Evolutionary conservation across 2,113 vertebrate species (phyloP).

Genomic region (Anhinga rufa): DNA sequence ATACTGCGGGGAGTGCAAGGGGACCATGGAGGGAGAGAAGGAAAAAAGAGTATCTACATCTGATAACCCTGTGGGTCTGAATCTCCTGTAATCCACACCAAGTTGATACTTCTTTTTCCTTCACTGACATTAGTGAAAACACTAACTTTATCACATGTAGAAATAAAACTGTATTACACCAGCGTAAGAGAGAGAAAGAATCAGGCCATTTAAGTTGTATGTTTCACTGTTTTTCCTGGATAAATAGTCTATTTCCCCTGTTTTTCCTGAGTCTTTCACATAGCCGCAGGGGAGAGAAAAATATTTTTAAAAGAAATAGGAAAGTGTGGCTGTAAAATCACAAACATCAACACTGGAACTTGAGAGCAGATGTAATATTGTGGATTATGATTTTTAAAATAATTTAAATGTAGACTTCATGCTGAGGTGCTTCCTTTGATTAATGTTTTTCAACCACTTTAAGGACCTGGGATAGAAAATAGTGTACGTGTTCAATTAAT

Average conservation of each 20-base stretch:
- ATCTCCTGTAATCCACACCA: not conserved
- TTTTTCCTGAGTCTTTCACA: not conserved
- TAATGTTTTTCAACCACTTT: not conserved
- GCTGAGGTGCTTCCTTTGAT: not conserved
- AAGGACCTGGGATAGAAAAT: not conserved
- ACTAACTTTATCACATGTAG: not conserved
- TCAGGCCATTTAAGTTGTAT: not conserved
- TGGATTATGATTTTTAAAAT: not conserved
- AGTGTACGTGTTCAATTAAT: not conserved
- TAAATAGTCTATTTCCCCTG: not conserved
- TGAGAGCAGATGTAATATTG: not conserved
- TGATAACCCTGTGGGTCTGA: not conserved
- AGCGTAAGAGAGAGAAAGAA: not conserved
- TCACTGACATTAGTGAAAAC: not conserved
- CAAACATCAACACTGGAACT: not conserved
- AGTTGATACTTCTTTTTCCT: not conserved
- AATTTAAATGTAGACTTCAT: not conserved
- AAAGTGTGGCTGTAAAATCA: slow-evolving; percentile 30
- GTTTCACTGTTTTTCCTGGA: slow-evolving; percentile 6
- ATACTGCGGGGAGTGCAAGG: not conserved
- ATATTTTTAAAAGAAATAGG: slow-evolving; percentile 17
- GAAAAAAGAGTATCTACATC: not conserved
- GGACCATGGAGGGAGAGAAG: not conserved
- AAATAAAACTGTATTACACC: not conserved
- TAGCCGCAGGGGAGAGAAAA: not conserved